Percentiles rank a stretch among this genome's conserved stretches.
phyloP scores from a whole-genome alignment of 2,888 invertebrate genomes.

The Phorcus lineatus region DNA sequence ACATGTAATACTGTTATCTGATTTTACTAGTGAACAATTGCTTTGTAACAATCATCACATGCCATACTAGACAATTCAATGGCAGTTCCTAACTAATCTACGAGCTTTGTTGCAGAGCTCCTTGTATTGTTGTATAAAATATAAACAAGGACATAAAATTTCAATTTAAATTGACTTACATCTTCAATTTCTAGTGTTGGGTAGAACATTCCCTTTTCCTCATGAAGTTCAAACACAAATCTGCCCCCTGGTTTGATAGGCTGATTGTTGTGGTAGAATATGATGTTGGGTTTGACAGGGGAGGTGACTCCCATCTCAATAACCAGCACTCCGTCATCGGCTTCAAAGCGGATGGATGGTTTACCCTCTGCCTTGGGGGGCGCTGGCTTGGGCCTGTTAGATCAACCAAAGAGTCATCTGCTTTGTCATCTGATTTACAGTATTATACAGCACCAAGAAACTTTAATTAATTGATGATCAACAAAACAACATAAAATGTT shows the following conservation, averaged over 20 bases:
- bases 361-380: slow-evolving; percentile 79
- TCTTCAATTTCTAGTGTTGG: slow-evolving; percentile 62
- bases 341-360: slow-evolving; percentile 92
- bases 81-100: no score
- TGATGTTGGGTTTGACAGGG: slow-evolving; percentile 54
- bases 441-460: no score
- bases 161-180: slow-evolving; percentile 57
- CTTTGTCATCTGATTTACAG: no score
- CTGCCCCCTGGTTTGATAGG: slow-evolving; percentile 88
- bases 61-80: no score
- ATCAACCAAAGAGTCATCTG: no score
- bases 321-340: slow-evolving; percentile 81
- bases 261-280: slow-evolving; percentile 79
- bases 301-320: slow-evolving; percentile 59
- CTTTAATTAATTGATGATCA: no score
- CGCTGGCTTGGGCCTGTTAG: slow-evolving; percentile 39
- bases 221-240: slow-evolving; percentile 87
- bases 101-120: no score
- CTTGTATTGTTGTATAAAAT: no score
- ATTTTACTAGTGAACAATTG: no score
- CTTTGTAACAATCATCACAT: no score
- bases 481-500: no score
- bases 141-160: not conserved
- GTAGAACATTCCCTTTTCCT: slow-evolving; percentile 77
- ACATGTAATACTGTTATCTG: no score